A percentile compares a stretch with the other conserved stretches of the same genome.
Conservation (phyloP, 2,797 vertebrate species). For the Picus viridis region DNA sequence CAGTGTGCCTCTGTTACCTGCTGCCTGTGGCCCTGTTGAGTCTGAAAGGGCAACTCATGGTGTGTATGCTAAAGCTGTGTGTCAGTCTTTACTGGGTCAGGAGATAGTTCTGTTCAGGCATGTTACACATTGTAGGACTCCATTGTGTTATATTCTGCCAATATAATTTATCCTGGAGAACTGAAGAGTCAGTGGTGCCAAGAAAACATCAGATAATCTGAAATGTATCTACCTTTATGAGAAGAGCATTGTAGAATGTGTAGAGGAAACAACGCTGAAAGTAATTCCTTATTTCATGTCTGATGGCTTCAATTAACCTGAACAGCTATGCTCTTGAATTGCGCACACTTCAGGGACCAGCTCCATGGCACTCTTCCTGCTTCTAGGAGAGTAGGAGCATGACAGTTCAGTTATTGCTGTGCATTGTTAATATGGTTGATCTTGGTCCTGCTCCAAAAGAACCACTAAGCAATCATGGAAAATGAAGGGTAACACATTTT, state of each 20-base stretch:
- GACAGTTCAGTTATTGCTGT: constrained; percentile 75
- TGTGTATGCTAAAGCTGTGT: background rate
- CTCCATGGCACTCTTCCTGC: constrained; percentile 37
- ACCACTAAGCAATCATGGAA: constrained; percentile 75
- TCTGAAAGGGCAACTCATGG: background rate
- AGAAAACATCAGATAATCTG: constrained; percentile 54
- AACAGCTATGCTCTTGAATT: constrained; percentile 54
- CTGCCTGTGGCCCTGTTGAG: background rate
- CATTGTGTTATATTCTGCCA: background rate
- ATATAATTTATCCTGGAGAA: constrained; percentile 27
- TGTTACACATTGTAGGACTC: background rate
- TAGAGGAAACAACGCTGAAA: constrained; percentile 13
- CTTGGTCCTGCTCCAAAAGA: constrained; percentile 75
- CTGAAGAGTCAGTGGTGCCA: background rate
- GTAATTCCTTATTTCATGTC: constrained; percentile 55
- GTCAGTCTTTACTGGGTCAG: background rate
- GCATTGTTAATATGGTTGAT: constrained; percentile 79
- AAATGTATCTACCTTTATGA: constrained; percentile 39
- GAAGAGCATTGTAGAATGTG: background rate
- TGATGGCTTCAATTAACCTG: constrained; percentile 64
- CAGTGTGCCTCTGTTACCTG: no score
- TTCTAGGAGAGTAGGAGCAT: constrained; percentile 45
- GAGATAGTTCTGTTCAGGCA: background rate
- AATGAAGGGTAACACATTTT: constrained; percentile 78
- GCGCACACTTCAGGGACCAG: constrained; percentile 31